These are phyloP conservation scores for Trypoxylon attenuatum DNA, from an alignment of 2,888 invertebrate genomes.

Conservation along the genomic window DNA sequence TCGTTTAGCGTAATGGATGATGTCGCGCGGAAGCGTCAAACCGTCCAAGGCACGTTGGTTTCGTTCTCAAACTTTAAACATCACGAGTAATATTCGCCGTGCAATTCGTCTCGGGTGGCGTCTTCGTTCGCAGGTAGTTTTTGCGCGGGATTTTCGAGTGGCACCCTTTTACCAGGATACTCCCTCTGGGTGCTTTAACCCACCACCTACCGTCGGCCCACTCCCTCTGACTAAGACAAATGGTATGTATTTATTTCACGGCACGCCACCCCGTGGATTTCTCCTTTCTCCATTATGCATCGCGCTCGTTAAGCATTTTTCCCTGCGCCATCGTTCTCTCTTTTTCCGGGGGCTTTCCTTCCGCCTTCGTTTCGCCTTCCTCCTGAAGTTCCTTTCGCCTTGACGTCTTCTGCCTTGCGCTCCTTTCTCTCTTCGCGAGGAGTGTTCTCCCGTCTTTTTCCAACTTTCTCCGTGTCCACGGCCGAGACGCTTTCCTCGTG, in stretches of 20 bases:
- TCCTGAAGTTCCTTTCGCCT: not conserved
- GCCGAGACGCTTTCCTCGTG: constrained; percentile 1
- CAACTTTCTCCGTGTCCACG: not conserved
- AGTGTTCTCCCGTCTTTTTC: not conserved
- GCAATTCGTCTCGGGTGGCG: constrained; percentile 25
- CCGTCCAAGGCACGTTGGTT: too few species aligned
- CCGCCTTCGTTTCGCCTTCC: constrained; percentile 1
- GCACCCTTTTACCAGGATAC: constrained; percentile 18
- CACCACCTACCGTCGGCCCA: constrained; percentile 16
- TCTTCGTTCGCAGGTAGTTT: constrained; percentile 15
- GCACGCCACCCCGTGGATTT: constrained; percentile 57
- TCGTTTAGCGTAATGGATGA: constrained; percentile 51
- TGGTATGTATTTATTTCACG: constrained; percentile 64
- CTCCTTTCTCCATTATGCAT: constrained; percentile 59
- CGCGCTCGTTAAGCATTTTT: constrained; percentile 55
- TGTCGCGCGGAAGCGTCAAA: constrained; percentile 31
- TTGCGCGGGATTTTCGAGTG: constrained; percentile 33
- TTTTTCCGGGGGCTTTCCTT: not conserved
- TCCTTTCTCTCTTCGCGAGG: not conserved
- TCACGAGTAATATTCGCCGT: not conserved
- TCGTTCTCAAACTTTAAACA: constrained; percentile 25
- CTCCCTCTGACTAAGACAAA: constrained; percentile 62
- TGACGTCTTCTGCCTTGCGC: not conserved
- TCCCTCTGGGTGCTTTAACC: not conserved
- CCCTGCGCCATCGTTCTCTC: constrained; percentile 3